Conservation (phyloP, 2,797 vertebrate species). For the Rallus crepitans region DNA sequence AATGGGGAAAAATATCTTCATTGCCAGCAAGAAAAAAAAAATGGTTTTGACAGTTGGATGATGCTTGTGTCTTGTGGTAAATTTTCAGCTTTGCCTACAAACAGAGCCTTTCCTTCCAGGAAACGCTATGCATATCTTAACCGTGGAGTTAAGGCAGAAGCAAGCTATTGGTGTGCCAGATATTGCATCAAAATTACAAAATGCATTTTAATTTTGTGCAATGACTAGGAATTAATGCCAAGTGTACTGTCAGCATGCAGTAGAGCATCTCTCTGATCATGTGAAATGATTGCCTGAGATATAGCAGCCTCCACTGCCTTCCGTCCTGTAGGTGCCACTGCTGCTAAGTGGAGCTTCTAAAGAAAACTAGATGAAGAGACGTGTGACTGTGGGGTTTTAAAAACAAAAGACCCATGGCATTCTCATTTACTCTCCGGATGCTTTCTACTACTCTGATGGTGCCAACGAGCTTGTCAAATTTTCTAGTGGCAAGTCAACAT, state of each 20-base stretch:
- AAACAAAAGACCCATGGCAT: neutral
- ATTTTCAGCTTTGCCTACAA: constrained; percentile 70
- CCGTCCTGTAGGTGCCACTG: constrained; percentile 71
- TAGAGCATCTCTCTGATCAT: constrained; percentile 62
- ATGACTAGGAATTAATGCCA: constrained; percentile 65
- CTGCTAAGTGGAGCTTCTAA: constrained; percentile 67
- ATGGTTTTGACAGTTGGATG: constrained; percentile 62
- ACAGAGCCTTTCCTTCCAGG: constrained; percentile 67
- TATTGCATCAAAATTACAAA: constrained; percentile 72
- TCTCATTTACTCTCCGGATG: neutral
- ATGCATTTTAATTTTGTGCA: constrained; percentile 71
- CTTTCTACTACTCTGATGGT: neutral
- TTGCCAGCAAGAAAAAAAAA: constrained; percentile 50
- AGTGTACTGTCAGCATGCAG: constrained; percentile 57
- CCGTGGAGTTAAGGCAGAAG: constrained; percentile 46
- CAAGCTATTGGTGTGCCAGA: constrained; percentile 65
- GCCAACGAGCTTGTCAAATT: neutral
- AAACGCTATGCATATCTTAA: constrained; percentile 60
- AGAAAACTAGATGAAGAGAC: neutral
- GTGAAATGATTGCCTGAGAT: constrained; percentile 20
- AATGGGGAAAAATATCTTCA: neutral
- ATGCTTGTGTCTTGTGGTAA: constrained; percentile 68
- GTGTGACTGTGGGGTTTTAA: neutral
- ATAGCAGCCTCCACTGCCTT: constrained; percentile 50
- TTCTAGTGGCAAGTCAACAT: neutral